These are phyloP conservation scores for Mus musculus DNA, from an alignment of 2,113 vertebrate species.

Conservation along the genomic window GRCm39 chr8:26595501-26596000, in stretches of 20 bases:
- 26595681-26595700: not conserved
- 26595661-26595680: not conserved
- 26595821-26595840: not conserved
- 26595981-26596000: not conserved
- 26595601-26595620: not conserved
- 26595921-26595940: not conserved
- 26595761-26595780: not conserved
- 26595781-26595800: not conserved
- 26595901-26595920: too few species aligned
- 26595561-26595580: not conserved
- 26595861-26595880: slow-evolving; percentile 85
- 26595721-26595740: not conserved
- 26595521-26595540: not conserved
- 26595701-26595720: not conserved
- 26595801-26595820: not conserved
- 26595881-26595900: too few species aligned
- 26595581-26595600: not conserved
- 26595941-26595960: not conserved
- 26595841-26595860: slow-evolving; percentile 78
- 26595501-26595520: not conserved
- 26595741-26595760: not conserved
- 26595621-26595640: not conserved
- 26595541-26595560: not conserved
- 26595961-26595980: slow-evolving; percentile 54
- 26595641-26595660: not conserved